These are phyloP conservation scores for Ametastegia equiseti DNA, from an alignment of 2,888 invertebrate genomes.

Conservation along the genomic window DNA sequence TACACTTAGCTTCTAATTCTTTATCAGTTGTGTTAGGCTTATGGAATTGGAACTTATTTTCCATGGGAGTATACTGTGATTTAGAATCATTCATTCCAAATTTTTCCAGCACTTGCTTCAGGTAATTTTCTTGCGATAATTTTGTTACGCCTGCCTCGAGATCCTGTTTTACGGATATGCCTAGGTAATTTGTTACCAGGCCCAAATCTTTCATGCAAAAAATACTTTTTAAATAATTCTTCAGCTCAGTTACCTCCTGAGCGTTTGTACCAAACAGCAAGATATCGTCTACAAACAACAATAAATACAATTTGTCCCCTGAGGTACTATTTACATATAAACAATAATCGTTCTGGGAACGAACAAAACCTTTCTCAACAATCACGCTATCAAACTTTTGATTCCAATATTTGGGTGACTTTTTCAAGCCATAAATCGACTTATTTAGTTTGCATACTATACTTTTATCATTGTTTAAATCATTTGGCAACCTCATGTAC, in stretches of 20 bases:
- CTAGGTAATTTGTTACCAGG: not conserved
- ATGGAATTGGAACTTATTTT: not conserved
- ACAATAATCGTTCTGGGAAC: conserved; percentile 53
- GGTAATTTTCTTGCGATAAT: conserved; percentile 43
- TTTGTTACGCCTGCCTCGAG: conserved; percentile 4
- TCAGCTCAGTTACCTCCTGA: conserved; percentile 51
- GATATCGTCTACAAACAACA: conserved; percentile 56
- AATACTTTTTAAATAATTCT: conserved; percentile 28
- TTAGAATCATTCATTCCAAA: conserved; percentile 46
- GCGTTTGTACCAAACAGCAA: conserved; percentile 52
- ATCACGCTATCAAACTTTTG: conserved; percentile 52
- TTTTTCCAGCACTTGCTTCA: conserved; percentile 42
- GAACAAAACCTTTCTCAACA: conserved; percentile 44
- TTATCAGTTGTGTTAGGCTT: not conserved
- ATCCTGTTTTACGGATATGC: conserved; percentile 4
- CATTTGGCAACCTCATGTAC: conserved; percentile 47
- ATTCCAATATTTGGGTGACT: conserved; percentile 54
- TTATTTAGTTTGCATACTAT: conserved; percentile 50
- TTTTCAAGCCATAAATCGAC: conserved; percentile 53
- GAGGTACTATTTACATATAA: conserved; percentile 45
- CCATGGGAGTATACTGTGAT: not conserved
- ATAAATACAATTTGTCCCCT: conserved; percentile 49
- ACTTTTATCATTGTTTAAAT: not conserved
- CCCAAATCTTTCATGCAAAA: conserved; percentile 37
- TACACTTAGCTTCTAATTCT: not conserved